Evolutionary conservation across 2,113 vertebrate genomes (phyloP).

Genomic region (Oryctolagus cuniculus): DNA sequence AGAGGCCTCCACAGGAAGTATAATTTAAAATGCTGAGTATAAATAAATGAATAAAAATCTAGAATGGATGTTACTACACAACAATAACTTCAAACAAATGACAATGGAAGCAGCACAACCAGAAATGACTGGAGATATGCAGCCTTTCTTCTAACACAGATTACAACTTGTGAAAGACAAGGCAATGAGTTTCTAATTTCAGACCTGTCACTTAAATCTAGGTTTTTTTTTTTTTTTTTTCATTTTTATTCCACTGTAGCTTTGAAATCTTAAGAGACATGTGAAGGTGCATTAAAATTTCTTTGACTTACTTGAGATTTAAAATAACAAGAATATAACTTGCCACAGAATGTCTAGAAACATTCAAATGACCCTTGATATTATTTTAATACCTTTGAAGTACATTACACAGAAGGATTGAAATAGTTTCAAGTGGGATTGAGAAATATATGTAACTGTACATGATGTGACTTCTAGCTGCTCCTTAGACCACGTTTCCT

Average conservation of each 20-base stretch:
- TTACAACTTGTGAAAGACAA: not conserved
- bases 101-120: not conserved
- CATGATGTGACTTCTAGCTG: not conserved
- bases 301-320: slow-evolving; percentile 14
- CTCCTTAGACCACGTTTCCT: not conserved
- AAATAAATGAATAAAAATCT: not conserved
- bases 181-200: not conserved
- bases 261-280: slow-evolving; percentile 37
- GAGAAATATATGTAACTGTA: not conserved
- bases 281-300: not conserved
- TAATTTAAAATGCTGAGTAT: not conserved
- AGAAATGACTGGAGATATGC: not conserved
- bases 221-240: not conserved
- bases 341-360: not conserved
- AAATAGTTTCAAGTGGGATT: not conserved
- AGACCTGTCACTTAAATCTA: not conserved
- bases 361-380: not conserved
- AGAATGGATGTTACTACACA: not conserved
- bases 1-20: not conserved
- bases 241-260: not conserved
- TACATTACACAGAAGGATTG: not conserved
- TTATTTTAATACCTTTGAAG: not conserved
- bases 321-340: not conserved
- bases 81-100: not conserved
- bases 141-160: not conserved